A percentile compares a stretch with the other conserved stretches of the same genome.
These are phyloP conservation scores for Hemiscyllium ocellatum DNA, from an alignment of 2,113 vertebrate genomes.

Conservation along the genomic window DNA sequence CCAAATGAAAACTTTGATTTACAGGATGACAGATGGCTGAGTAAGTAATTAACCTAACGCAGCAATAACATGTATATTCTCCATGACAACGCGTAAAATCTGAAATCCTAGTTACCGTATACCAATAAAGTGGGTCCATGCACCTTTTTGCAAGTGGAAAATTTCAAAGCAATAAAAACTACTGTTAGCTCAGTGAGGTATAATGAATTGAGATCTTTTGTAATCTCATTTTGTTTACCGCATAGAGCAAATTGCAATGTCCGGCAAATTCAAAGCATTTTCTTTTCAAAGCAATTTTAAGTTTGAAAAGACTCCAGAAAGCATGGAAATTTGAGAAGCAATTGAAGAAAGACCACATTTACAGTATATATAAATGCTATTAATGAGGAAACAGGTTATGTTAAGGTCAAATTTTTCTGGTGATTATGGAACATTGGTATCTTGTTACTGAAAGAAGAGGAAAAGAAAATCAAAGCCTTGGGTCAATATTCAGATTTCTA, in stretches of 20 bases:
- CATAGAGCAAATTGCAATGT: background rate
- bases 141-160: slow-evolving; percentile 12
- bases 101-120: slow-evolving; percentile 25
- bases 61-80: slow-evolving; percentile 24
- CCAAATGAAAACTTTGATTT: background rate
- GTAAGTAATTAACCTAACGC: slow-evolving; percentile 25
- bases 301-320: background rate
- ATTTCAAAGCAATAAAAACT: slow-evolving; percentile 14
- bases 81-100: slow-evolving; percentile 32
- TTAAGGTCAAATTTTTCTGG: background rate
- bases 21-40: slow-evolving; percentile 25
- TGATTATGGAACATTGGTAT: background rate
- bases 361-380: background rate
- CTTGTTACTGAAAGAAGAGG: background rate
- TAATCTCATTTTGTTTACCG: background rate
- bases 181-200: background rate
- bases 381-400: slow-evolving; percentile 15
- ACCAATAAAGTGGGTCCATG: background rate
- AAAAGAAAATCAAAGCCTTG: background rate
- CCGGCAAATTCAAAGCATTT: background rate
- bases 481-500: background rate
- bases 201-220: background rate
- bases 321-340: background rate
- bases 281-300: background rate
- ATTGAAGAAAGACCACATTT: background rate